Percentiles rank a stretch among this genome's conserved stretches.
Evolutionary conservation across 2,888 invertebrate genomes (phyloP).

Genomic region (Galerucella calmariensis): DNA sequence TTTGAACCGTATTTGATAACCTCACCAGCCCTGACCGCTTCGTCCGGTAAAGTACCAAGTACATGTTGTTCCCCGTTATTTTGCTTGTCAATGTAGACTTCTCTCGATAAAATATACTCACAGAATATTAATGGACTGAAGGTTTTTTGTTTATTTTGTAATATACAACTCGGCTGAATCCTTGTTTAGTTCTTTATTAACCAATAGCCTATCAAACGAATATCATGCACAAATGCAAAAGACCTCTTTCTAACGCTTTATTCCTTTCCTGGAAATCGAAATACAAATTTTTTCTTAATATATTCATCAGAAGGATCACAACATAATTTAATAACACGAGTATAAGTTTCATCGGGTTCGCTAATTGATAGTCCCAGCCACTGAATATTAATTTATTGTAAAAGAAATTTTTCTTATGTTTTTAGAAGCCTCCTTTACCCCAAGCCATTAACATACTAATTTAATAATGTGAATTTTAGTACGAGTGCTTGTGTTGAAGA

Average conservation of each 20-base stretch:
- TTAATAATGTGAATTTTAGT: constrained; percentile 45
- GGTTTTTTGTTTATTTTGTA: too few relatives aligned
- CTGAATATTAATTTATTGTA: constrained; percentile 54
- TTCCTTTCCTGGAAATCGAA: constrained; percentile 23
- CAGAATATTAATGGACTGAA: too few relatives aligned
- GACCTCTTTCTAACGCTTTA: background rate
- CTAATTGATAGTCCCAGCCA: constrained; percentile 56
- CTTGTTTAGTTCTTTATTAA: too few relatives aligned
- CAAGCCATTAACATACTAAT: constrained; percentile 52
- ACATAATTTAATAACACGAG: constrained; percentile 56
- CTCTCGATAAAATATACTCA: too few relatives aligned
- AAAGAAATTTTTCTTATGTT: constrained; percentile 38
- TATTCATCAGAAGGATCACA: constrained; percentile 28
- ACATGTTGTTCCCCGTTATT: too few relatives aligned
- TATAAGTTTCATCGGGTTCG: constrained; percentile 54
- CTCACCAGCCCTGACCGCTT: too few relatives aligned
- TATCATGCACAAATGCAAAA: too few relatives aligned
- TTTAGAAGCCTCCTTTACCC: constrained; percentile 31
- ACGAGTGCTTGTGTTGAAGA: constrained; percentile 8
- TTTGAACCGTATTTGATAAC: too few relatives aligned
- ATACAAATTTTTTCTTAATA: constrained; percentile 14
- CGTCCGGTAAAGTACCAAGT: too few relatives aligned
- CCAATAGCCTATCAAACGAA: too few relatives aligned
- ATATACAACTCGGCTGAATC: too few relatives aligned
- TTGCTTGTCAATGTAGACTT: too few relatives aligned